Percentiles rank a stretch among this genome's conserved stretches.
Conservation (phyloP, 2,113 vertebrate genomes). For the Platysteira castanea region DNA sequence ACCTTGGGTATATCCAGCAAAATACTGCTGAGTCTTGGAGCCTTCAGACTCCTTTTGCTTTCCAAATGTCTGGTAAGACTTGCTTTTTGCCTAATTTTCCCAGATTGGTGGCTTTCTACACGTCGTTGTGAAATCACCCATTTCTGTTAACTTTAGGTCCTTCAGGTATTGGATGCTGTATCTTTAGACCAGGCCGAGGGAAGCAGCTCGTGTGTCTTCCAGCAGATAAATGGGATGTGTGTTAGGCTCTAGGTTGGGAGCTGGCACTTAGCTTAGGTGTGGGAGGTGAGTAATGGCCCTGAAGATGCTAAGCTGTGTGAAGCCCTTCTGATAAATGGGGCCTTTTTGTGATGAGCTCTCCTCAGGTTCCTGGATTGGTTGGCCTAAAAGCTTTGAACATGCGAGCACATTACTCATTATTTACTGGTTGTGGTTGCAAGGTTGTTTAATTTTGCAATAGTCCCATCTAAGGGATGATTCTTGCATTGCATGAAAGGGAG, state of each 20-base stretch:
- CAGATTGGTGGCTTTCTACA: background rate
- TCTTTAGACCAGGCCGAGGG: background rate
- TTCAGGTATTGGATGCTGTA: background rate
- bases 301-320: slow-evolving; percentile 58
- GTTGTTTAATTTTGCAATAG: slow-evolving; percentile 64
- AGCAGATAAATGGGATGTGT: slow-evolving; percentile 1
- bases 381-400: slow-evolving; percentile 31
- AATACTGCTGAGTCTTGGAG: background rate
- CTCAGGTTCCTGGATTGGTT: slow-evolving; percentile 1
- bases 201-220: background rate
- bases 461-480: slow-evolving; percentile 66
- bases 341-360: slow-evolving; percentile 44
- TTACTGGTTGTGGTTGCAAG: background rate
- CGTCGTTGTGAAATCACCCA: background rate
- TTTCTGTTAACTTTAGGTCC: background rate
- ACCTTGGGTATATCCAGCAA: background rate
- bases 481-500: slow-evolving; percentile 47
- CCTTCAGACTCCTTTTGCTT: background rate
- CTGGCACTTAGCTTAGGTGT: slow-evolving; percentile 50
- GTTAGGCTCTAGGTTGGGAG: background rate
- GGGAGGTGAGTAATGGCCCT: slow-evolving; percentile 58
- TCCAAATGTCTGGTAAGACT: background rate
- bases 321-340: slow-evolving; percentile 54
- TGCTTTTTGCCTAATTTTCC: background rate
- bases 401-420: slow-evolving; percentile 31